Conservation (phyloP, 2,113 vertebrate genomes). For the Poicephalus meyeri region DNA sequence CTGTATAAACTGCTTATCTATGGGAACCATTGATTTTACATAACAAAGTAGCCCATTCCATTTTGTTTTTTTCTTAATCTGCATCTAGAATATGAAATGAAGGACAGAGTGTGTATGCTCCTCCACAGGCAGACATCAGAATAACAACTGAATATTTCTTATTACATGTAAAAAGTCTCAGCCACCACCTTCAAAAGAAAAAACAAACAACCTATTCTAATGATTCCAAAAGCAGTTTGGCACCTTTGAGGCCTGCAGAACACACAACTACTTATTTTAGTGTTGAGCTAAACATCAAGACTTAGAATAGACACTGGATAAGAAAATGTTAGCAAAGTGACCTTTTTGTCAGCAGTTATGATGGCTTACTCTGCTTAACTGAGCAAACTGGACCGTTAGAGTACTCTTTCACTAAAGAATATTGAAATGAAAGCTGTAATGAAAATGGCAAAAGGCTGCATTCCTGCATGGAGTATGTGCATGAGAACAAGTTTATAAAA, state of each 20-base stretch:
- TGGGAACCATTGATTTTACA: background rate
- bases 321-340: constrained; percentile 30
- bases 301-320: background rate
- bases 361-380: constrained; percentile 13
- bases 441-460: background rate
- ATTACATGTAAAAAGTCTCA: background rate
- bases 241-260: background rate
- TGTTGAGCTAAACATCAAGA: constrained; percentile 22
- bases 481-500: background rate
- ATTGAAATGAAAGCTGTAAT: background rate
- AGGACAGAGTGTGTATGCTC: background rate
- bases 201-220: background rate
- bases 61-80: background rate
- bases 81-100: background rate
- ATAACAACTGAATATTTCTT: background rate
- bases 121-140: background rate
- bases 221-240: background rate
- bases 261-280: background rate
- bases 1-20: background rate
- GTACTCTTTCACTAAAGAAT: background rate
- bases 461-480: background rate
- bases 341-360: constrained; percentile 18
- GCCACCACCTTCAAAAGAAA: background rate
- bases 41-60: background rate
- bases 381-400: background rate